These are phyloP conservation scores for Sphaeridia pumilis DNA, from an alignment of 2,888 invertebrate genomes.

Conservation along the genomic window DNA sequence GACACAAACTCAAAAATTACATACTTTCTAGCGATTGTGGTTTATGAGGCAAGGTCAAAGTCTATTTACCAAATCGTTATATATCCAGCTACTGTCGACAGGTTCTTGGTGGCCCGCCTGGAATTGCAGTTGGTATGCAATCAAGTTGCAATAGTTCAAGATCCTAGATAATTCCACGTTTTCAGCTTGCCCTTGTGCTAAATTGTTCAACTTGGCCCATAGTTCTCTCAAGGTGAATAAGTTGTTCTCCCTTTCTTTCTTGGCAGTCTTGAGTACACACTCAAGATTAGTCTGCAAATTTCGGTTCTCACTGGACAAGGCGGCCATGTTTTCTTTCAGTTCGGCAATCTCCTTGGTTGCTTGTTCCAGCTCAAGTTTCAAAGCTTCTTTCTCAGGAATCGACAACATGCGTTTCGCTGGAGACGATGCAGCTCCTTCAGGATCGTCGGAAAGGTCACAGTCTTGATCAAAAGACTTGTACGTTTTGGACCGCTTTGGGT, in stretches of 20 bases:
- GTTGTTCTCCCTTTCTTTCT: constrained; percentile 24
- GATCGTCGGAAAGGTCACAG: constrained; percentile 24
- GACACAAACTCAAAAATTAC: too few species aligned
- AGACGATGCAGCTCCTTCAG: constrained; percentile 19
- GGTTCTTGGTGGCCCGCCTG: too few species aligned
- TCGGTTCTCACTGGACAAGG: constrained; percentile 16
- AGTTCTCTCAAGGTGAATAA: constrained; percentile 20
- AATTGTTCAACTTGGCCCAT: constrained; percentile 11
- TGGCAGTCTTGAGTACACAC: constrained; percentile 20
- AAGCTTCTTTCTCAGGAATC: constrained; percentile 5
- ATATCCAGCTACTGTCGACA: too few species aligned
- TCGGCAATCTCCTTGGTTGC: constrained; percentile 10
- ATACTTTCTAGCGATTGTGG: too few species aligned
- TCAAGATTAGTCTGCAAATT: constrained; percentile 17
- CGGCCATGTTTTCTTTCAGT: constrained; percentile 10
- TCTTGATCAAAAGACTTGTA: constrained; percentile 1
- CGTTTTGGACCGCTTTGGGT: neutral
- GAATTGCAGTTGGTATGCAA: constrained; percentile 15
- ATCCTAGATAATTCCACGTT: constrained; percentile 13
- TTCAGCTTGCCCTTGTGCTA: neutral
- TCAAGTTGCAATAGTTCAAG: constrained; percentile 16
- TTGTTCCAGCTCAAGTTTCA: constrained; percentile 5
- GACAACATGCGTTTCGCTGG: constrained; percentile 5
- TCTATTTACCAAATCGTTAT: too few species aligned
- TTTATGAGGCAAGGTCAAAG: too few species aligned